These are phyloP conservation scores for Pimephales promelas DNA, from an alignment of 2,113 vertebrate genomes.

Conservation along the genomic window DNA sequence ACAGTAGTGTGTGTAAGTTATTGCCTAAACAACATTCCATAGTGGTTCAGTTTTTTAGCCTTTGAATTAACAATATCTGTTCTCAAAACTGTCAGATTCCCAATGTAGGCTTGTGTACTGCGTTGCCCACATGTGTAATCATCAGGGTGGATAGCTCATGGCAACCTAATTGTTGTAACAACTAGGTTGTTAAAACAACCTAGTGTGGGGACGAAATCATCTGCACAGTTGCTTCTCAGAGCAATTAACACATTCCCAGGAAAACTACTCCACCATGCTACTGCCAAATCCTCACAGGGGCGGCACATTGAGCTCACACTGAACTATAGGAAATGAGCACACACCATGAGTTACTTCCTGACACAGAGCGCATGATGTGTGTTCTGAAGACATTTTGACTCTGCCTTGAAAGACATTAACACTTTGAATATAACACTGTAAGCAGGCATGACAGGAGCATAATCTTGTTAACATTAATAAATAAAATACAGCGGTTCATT, in stretches of 20 bases:
- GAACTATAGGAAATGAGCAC: conserved; percentile 38
- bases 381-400: conserved; percentile 32
- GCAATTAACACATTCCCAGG: conserved; percentile 46
- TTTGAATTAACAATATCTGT: not conserved
- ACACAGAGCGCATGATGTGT: conserved; percentile 32
- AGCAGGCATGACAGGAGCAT: not conserved
- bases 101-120: not conserved
- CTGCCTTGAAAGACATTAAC: not conserved
- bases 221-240: conserved; percentile 10
- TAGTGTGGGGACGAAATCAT: conserved; percentile 14
- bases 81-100: not conserved
- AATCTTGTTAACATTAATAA: too few species aligned
- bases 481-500: too few species aligned
- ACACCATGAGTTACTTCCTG: conserved; percentile 53
- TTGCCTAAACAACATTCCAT: not conserved
- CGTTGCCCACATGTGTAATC: conserved; percentile 13
- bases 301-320: conserved; percentile 24
- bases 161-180: conserved; percentile 47
- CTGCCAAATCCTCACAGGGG: conserved; percentile 46
- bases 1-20: not conserved
- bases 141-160: conserved; percentile 22
- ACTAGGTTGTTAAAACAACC: conserved; percentile 33
- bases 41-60: not conserved
- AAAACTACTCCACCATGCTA: conserved; percentile 14
- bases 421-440: not conserved